A percentile compares a stretch with the other conserved stretches of the same genome.
Conservation (phyloP, 2,888 invertebrate species). For the Philopedon plagiatum region DNA sequence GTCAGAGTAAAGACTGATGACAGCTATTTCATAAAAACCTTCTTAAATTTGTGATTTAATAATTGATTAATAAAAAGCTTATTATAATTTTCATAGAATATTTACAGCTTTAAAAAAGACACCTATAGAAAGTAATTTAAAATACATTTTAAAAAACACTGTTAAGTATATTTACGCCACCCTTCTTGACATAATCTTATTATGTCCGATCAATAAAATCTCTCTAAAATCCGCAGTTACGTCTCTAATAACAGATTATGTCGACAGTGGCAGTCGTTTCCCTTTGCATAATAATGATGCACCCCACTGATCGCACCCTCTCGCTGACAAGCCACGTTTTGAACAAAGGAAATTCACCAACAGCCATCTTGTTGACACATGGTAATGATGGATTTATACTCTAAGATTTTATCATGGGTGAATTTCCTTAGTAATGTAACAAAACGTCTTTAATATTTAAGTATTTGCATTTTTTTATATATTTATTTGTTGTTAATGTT, state of each 20-base stretch:
- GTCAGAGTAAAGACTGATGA: too few species aligned
- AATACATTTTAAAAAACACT: background rate
- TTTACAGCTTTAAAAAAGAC: too few species aligned
- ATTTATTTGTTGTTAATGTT: too few species aligned
- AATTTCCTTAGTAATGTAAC: too few species aligned
- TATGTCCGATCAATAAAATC: slow-evolving; percentile 45
- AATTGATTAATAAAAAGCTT: too few species aligned
- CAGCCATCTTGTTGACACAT: slow-evolving; percentile 51
- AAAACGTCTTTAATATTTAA: too few species aligned
- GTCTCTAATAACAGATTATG: slow-evolving; percentile 46
- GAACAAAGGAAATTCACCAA: slow-evolving; percentile 43
- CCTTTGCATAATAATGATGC: slow-evolving; percentile 46
- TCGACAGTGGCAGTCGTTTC: slow-evolving; percentile 35
- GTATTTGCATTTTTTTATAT: too few species aligned
- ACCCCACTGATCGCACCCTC: slow-evolving; percentile 36
- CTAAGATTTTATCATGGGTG: too few species aligned
- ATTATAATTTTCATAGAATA: too few species aligned
- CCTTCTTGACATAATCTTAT: slow-evolving; percentile 42
- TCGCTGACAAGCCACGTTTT: slow-evolving; percentile 32
- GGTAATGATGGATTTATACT: slow-evolving; percentile 31
- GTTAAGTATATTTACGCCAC: slow-evolving; percentile 8
- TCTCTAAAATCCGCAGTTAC: slow-evolving; percentile 35
- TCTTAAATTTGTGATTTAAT: too few species aligned
- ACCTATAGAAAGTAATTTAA: background rate
- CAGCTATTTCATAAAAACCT: too few species aligned